Base-by-base conservation (phyloP, 2,888 invertebrate genomes). In the Aphodius granarius region DNA sequence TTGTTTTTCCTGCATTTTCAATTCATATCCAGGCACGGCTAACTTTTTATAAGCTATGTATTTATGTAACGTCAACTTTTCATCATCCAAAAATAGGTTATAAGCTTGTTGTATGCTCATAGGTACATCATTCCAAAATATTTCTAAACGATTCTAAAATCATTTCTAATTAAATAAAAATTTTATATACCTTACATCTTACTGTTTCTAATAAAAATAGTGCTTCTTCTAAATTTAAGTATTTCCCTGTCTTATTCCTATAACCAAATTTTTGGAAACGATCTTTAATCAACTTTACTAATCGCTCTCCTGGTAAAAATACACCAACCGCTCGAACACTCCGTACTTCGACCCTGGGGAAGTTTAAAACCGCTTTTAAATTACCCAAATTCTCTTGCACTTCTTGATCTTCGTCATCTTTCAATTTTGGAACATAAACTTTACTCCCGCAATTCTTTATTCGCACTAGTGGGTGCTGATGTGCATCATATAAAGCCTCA, bases 71-170 rank as follows among this genome's bases (percentile, higher is more conserved):
- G 74, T 79, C 43, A 78, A 77, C 64, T 78, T 72, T 63, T 75
- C 76, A 63, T 77, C 43, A 64, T 80, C 78, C 19, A 90, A 81
- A 66, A 92, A 83, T 78, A 92, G 83, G 21, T 89, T 86, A 81
- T 92, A 93, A 13, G 91, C 92, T 86, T 92, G 92, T 84, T 93
- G 91, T 66, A 93, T 85, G 76, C 92, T 92, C 18, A 93, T 87
- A 73, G 89, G 88, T 0, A 91, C 86, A 43, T 88, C 89, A 83
- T 90, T 89, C 85, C 89, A 89, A 77, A 87, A 87, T 15, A 93
- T 86, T 81, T 90, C 89, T 16, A 93, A 86, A 80, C 89, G 89
- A 83, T 92, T 92, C 93, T 93, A 86, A 76, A 71, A 76, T 9
- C 70, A 90, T 86, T 79, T 64, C 73, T 73, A 63, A 9, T 62